A percentile compares a stretch with the other conserved stretches of the same genome.
phyloP scores from a whole-genome alignment of 2,113 vertebrate genomes.

The Clarias magur region DNA sequence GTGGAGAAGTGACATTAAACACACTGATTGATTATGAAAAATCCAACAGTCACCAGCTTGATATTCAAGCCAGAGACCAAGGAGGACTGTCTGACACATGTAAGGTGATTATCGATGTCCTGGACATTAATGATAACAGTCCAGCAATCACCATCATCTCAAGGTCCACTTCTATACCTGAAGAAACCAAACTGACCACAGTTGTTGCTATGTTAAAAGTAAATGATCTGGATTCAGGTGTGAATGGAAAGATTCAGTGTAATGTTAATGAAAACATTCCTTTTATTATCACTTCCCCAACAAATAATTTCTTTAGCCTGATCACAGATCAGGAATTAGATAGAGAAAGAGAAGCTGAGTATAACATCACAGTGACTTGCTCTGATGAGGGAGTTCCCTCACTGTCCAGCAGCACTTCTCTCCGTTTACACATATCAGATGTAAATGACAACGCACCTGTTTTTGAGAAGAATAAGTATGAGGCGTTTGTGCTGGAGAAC shows the following conservation, averaged over 20 bases:
- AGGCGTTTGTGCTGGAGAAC: conserved; percentile 48
- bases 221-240: conserved; percentile 62
- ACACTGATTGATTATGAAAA: conserved; percentile 72
- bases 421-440: conserved; percentile 53
- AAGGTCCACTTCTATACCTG: conserved; percentile 56
- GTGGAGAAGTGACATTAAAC: conserved; percentile 65
- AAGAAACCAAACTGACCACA: conserved; percentile 52
- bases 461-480: conserved; percentile 40
- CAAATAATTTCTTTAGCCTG: conserved; percentile 60
- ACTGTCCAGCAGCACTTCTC: conserved; percentile 61
- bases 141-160: conserved; percentile 64
- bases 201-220: conserved; percentile 65
- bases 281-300: conserved; percentile 59
- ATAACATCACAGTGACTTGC: conserved; percentile 68
- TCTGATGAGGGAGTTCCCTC: conserved; percentile 68
- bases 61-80: conserved; percentile 73
- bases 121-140: conserved; percentile 67
- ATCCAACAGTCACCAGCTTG: conserved; percentile 63
- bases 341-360: conserved; percentile 52
- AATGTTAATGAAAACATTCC: conserved; percentile 40
- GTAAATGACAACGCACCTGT: conserved; percentile 56
- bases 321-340: conserved; percentile 54
- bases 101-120: conserved; percentile 72
- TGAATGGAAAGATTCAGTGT: conserved; percentile 61
- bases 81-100: conserved; percentile 66